Evolutionary conservation across 2,797 vertebrate genomes (phyloP).

Genomic region (Micrastur ruficollis): DNA sequence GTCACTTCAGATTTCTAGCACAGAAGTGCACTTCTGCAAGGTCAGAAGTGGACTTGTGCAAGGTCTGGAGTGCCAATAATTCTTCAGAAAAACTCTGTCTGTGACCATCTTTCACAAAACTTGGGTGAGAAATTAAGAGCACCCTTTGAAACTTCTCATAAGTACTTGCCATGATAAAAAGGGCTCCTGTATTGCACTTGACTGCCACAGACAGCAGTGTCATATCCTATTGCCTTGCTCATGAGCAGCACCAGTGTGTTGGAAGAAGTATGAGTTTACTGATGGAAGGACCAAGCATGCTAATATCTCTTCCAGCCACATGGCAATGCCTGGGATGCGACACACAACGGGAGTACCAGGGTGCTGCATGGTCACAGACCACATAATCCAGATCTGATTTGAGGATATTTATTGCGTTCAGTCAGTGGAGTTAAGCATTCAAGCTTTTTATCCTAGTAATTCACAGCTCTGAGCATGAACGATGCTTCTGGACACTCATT

Average conservation of each 20-base stretch:
- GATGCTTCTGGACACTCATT: not conserved
- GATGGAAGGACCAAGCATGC: not conserved
- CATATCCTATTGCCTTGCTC: not conserved
- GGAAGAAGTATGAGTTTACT: not conserved
- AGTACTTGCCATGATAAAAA: not conserved
- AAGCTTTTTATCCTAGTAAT: not conserved
- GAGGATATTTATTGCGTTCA: not conserved
- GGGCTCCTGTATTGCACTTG: not conserved
- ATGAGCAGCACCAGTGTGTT: not conserved
- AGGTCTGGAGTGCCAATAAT: not conserved
- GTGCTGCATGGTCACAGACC: fast-evolving
- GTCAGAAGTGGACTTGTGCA: not conserved
- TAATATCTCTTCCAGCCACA: not conserved
- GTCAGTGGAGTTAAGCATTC: not conserved
- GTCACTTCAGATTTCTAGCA: not conserved
- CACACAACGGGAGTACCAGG: fast-evolving
- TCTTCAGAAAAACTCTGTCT: not conserved
- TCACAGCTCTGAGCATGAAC: not conserved
- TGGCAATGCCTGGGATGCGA: not conserved
- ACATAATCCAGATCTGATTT: not conserved
- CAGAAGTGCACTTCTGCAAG: not conserved
- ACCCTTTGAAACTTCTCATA: not conserved
- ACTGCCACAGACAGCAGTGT: not conserved
- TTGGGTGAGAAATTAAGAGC: not conserved
- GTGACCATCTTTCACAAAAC: not conserved